These are phyloP conservation scores for Siniperca knerii DNA, from an alignment of 2,113 vertebrate genomes.

Conservation along the genomic window DNA sequence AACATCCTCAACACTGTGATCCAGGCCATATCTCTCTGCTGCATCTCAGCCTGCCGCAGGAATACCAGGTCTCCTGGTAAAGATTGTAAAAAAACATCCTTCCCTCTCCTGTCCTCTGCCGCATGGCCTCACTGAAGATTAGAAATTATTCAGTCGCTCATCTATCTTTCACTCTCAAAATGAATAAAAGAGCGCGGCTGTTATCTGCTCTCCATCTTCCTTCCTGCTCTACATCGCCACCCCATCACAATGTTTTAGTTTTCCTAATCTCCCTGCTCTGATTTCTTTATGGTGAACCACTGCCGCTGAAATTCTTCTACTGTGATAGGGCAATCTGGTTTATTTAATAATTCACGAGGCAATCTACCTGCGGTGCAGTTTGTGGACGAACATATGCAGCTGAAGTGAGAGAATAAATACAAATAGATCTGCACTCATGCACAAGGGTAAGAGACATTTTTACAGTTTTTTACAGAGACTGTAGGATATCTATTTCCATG, in stretches of 20 bases:
- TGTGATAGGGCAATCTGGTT: constrained; percentile 71
- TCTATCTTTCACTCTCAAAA: constrained; percentile 66
- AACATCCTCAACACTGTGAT: constrained; percentile 51
- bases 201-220: constrained; percentile 44
- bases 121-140: constrained; percentile 57
- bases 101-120: constrained; percentile 36
- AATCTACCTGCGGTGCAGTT: constrained; percentile 75
- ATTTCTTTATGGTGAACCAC: constrained; percentile 58
- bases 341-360: constrained; percentile 84
- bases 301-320: constrained; percentile 41
- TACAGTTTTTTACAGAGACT: neutral
- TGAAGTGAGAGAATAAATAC: constrained; percentile 51
- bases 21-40: constrained; percentile 23
- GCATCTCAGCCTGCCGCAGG: constrained; percentile 39
- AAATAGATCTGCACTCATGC: constrained; percentile 48
- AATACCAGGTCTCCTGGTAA: constrained; percentile 35
- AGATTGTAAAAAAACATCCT: constrained; percentile 68
- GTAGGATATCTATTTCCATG: constrained; percentile 27
- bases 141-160: constrained; percentile 65
- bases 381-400: constrained; percentile 35
- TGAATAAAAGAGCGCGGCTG: constrained; percentile 59
- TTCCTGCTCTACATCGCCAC: constrained; percentile 25
- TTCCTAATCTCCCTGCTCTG: constrained; percentile 63
- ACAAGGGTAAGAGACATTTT: constrained; percentile 28
- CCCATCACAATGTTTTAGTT: constrained; percentile 63